Conservation (phyloP, 30 jellyfish, hydroid and myxozoan genomes). For the Catostylus mosaicus region DNA sequence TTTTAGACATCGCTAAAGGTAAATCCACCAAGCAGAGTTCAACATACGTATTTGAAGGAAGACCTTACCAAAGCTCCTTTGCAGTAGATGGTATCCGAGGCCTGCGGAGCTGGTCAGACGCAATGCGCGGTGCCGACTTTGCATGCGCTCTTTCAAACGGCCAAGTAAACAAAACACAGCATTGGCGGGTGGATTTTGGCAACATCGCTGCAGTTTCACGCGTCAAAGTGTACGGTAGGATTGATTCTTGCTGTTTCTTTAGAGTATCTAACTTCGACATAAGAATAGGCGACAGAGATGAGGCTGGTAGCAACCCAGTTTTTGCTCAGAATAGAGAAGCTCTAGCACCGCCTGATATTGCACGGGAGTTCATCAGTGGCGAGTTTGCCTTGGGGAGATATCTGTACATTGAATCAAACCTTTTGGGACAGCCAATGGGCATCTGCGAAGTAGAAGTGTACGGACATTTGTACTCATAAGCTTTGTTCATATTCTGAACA, state of each 20-base stretch:
- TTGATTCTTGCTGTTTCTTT: not conserved
- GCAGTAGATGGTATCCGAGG: not conserved
- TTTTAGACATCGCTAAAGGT: not conserved
- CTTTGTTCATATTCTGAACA: too few relatives aligned
- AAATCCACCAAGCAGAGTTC: not conserved
- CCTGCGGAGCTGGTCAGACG: not conserved
- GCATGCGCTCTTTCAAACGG: not conserved
- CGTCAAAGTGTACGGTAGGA: not conserved
- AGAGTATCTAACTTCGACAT: not conserved
- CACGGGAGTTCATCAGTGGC: not conserved
- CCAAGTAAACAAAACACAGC: too few relatives aligned
- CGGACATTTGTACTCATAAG: too few relatives aligned
- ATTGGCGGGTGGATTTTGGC: slow-evolving; percentile 20
- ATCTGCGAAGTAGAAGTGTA: slow-evolving; percentile 2
- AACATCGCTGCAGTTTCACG: not conserved
- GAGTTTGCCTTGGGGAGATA: not conserved
- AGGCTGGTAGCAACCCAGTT: slow-evolving; percentile 18
- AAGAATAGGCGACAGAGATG: slow-evolving; percentile 9
- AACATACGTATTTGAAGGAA: not conserved
- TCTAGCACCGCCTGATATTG: not conserved
- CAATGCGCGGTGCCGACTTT: not conserved
- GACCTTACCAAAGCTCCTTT: not conserved
- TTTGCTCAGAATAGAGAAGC: not conserved
- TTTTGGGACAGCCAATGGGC: not conserved
- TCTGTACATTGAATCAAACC: not conserved